Conservation (phyloP, 2,888 invertebrate genomes). For the Drosophila affinis region DNA sequence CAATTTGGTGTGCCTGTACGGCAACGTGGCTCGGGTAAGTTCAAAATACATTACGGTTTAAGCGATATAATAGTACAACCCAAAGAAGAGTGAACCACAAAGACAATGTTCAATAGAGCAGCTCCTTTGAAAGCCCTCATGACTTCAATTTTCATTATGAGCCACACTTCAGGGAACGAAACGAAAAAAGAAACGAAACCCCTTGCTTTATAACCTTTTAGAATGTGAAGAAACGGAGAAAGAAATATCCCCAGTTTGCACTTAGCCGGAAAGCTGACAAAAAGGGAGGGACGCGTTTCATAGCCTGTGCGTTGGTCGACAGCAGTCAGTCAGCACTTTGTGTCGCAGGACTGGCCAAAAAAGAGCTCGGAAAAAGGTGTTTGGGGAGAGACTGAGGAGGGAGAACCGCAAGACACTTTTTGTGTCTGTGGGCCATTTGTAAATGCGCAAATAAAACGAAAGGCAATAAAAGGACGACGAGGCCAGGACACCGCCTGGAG, state of each 20-base stretch:
- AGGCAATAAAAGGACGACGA: slow-evolving; percentile 66
- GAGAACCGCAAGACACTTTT: slow-evolving; percentile 52
- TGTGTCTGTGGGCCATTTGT: slow-evolving; percentile 62
- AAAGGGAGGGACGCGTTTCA: slow-evolving; percentile 49
- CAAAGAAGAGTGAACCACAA: not conserved
- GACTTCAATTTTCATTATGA: slow-evolving; percentile 16
- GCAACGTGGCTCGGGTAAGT: slow-evolving; percentile 97
- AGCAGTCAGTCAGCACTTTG: slow-evolving; percentile 41
- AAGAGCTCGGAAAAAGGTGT: slow-evolving; percentile 57
- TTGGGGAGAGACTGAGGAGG: slow-evolving; percentile 23
- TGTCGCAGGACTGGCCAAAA: slow-evolving; percentile 24
- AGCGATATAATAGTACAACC: not conserved
- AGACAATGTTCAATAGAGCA: not conserved
- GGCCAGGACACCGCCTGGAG: slow-evolving; percentile 27
- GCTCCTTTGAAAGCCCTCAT: not conserved
- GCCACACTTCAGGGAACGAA: slow-evolving; percentile 20
- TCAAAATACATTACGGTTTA: not conserved
- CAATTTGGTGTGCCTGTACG: slow-evolving; percentile 99
- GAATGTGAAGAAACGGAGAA: slow-evolving; percentile 17
- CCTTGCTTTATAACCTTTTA: slow-evolving; percentile 44
- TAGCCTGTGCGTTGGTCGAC: slow-evolving; percentile 33
- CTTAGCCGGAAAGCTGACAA: slow-evolving; percentile 62
- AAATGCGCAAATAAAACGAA: slow-evolving; percentile 76
- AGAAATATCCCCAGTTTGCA: slow-evolving; percentile 54
- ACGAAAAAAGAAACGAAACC: not conserved